Base-by-base conservation (phyloP, 2,113 vertebrate species). In the Varanus komodoensis region DNA sequence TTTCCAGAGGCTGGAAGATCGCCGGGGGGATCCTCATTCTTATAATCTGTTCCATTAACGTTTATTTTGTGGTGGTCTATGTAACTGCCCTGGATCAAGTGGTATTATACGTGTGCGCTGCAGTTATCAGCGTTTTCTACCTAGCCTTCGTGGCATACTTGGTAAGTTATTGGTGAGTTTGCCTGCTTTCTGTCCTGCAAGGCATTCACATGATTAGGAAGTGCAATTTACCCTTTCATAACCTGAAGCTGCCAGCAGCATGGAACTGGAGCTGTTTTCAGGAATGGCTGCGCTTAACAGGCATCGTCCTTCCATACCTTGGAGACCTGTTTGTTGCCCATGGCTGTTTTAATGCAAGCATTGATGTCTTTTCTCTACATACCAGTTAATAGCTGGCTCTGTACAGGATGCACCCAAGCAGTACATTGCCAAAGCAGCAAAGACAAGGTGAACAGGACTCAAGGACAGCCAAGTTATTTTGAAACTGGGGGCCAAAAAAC, bases 61-160 rank as follows among this genome's bases (percentile, higher is more conserved):
- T 98, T 94, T 99, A 99, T 95, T 99, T 99, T 68, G 99, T 99
- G 93, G 96, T 99, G 86, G 94, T 97, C 57, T 99, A 99, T 1
- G 99, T 99, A 90, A 95, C 96, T 4, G 84, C 96, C 0, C 96
- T 99, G 19, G 94, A 98, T 91, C 98, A 97, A 11, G 0, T 98
- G 86, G 87, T 92, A 3, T 95, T 99, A 61, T 99, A 99, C 87
- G 74, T 99, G 0, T 88, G 98, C 9, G 97, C 98, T 0, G 97
- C 97, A 0, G 8, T 99, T 8, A 86, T 99, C 94, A 98, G 98
- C 15, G 0, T 99, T 6, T 88, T 97, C 80, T 99, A 99, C 91
- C 95, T 99, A 90, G 93, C 96, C 96, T 99, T 99, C 69, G 97
- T 99, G 32, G 94, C 93, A 0, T 99, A 99, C 93, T 95, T 99